These are phyloP conservation scores for Steatornis caripensis DNA, from an alignment of 2,113 vertebrate genomes.

Conservation along the genomic window DNA sequence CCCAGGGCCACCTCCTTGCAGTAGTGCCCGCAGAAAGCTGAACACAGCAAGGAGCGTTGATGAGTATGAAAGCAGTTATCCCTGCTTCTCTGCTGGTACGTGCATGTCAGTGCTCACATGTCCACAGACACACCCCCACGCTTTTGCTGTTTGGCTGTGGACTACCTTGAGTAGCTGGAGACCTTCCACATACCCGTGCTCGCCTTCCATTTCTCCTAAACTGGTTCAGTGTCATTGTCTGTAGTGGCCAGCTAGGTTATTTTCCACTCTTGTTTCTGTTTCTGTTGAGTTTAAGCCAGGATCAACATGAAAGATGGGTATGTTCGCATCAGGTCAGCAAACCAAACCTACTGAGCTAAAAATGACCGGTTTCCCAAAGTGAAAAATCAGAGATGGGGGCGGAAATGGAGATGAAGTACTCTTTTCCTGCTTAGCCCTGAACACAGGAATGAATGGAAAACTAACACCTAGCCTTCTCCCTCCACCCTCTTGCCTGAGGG, in stretches of 20 bases:
- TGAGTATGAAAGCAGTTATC: background rate
- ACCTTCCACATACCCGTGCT: background rate
- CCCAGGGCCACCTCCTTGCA: background rate
- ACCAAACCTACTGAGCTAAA: background rate
- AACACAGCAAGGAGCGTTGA: background rate
- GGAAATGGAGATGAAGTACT: background rate
- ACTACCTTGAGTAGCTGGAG: background rate
- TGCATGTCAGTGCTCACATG: background rate
- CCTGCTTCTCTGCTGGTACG: background rate
- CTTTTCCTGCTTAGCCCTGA: background rate
- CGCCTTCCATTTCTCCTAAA: background rate
- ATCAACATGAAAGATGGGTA: background rate
- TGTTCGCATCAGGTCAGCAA: background rate
- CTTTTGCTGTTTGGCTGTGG: background rate
- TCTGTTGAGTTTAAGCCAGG: background rate
- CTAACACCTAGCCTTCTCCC: background rate
- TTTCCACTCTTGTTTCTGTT: background rate
- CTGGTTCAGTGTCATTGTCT: background rate
- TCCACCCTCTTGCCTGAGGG: background rate
- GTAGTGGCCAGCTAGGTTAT: background rate
- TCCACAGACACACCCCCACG: background rate
- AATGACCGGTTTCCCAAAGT: background rate
- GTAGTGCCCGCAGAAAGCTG: background rate
- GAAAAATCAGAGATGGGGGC: background rate
- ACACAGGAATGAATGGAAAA: background rate